phyloP scores from a whole-genome alignment of 2,888 invertebrate genomes.

The Chydorus sphaericus region DNA sequence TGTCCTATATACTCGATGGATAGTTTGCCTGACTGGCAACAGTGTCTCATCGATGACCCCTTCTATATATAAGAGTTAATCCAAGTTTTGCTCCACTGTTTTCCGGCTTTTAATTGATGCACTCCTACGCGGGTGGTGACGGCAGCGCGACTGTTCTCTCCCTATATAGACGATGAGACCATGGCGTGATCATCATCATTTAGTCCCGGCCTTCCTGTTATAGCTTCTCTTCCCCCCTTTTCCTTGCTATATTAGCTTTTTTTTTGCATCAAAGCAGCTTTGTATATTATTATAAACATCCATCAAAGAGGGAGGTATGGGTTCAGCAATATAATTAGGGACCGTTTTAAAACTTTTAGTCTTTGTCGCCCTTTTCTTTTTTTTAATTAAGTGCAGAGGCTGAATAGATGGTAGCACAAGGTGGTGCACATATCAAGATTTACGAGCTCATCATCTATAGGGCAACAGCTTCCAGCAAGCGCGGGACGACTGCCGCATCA shows the following conservation, averaged over 20 bases:
- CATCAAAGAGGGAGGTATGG: background rate
- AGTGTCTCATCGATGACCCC: background rate
- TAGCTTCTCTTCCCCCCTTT: background rate
- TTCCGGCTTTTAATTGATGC: background rate
- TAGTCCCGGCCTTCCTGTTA: background rate
- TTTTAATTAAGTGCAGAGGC: background rate
- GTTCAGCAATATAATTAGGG: background rate
- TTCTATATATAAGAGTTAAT: background rate
- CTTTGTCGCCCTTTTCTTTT: background rate
- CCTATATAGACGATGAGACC: background rate
- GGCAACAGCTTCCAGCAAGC: background rate
- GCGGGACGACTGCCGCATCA: too few species aligned
- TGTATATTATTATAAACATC: background rate
- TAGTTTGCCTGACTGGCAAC: conserved; percentile 3
- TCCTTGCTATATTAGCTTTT: conserved; percentile 2
- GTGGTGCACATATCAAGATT: conserved; percentile 2
- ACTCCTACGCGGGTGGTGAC: background rate
- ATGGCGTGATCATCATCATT: conserved; percentile 7
- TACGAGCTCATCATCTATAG: conserved; percentile 2
- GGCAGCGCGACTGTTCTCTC: background rate
- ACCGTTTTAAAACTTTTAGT: too few species aligned
- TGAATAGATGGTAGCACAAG: background rate
- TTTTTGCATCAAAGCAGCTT: too few species aligned
- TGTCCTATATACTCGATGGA: background rate
- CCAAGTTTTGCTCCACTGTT: too few species aligned